phyloP scores from a whole-genome alignment of 2,113 vertebrate species.

The Fregata magnificens region DNA sequence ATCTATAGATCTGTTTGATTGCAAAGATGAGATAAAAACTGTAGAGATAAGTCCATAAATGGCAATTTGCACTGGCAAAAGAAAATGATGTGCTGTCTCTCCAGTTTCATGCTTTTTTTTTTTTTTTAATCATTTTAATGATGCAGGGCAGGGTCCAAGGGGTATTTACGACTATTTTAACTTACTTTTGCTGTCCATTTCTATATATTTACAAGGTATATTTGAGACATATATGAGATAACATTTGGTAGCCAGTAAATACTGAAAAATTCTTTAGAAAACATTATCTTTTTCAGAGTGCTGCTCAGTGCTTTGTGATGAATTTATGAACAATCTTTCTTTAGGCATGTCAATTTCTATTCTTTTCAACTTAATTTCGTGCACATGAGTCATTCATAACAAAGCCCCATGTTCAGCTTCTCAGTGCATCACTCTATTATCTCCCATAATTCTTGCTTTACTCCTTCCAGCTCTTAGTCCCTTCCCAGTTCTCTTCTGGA shows the following conservation, averaged over 20 bases:
- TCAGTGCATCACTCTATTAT: not conserved
- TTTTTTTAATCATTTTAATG: not conserved
- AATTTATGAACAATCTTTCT: not conserved
- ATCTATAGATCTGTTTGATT: not conserved
- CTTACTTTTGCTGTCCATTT: not conserved
- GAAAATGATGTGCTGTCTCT: not conserved
- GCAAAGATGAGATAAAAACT: not conserved
- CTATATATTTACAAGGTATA: not conserved
- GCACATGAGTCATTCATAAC: not conserved
- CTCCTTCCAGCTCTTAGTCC: not conserved
- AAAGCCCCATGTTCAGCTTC: not conserved
- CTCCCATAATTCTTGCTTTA: not conserved
- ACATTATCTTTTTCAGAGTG: not conserved
- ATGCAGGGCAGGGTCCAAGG: not conserved
- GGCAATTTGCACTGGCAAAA: not conserved
- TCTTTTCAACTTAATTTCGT: not conserved
- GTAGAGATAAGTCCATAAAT: not conserved
- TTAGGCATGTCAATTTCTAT: not conserved
- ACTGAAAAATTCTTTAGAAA: not conserved
- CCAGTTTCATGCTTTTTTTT: not conserved
- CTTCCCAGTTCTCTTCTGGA: not conserved
- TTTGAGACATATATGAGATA: not conserved
- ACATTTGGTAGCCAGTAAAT: not conserved
- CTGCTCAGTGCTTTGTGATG: not conserved
- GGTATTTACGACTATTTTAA: not conserved